Conservation (phyloP, 1,140 invertebrate genomes). For the Zaprionus vittiger region DNA sequence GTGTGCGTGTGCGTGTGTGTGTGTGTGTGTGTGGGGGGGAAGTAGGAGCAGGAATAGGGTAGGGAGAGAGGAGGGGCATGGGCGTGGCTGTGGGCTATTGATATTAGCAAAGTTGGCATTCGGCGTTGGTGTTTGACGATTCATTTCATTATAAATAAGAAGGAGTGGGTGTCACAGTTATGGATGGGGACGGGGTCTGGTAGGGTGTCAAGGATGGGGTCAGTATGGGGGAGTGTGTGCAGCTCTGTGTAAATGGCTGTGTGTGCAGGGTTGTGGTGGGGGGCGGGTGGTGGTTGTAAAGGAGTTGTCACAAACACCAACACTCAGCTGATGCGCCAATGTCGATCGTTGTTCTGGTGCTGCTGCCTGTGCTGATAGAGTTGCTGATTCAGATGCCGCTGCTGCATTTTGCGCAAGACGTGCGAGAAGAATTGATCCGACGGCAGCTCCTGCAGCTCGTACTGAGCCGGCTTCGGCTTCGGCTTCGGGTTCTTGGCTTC, state of each 20-base stretch:
- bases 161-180: not conserved
- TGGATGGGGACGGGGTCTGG: not conserved
- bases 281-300: no score
- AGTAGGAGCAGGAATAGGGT: not conserved
- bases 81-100: conserved; percentile 30
- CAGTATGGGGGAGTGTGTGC: not conserved
- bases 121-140: conserved; percentile 27
- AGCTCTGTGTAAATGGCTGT: no score
- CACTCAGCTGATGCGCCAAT: conserved; percentile 32
- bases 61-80: not conserved
- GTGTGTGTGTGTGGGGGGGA: not conserved
- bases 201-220: no score
- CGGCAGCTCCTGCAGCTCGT: not conserved
- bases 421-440: not conserved
- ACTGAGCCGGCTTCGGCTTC: no score
- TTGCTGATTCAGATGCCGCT: conserved; percentile 33
- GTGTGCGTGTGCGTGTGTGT: conserved; percentile 6
- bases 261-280: not conserved
- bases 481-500: no score
- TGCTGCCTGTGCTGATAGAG: conserved; percentile 41
- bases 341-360: conserved; percentile 11
- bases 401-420: not conserved
- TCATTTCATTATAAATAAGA: conserved; percentile 24
- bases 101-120: conserved; percentile 42
- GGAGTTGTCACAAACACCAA: no score